phyloP scores from a whole-genome alignment of 2,888 invertebrate genomes.

The Heliconius sara region DNA sequence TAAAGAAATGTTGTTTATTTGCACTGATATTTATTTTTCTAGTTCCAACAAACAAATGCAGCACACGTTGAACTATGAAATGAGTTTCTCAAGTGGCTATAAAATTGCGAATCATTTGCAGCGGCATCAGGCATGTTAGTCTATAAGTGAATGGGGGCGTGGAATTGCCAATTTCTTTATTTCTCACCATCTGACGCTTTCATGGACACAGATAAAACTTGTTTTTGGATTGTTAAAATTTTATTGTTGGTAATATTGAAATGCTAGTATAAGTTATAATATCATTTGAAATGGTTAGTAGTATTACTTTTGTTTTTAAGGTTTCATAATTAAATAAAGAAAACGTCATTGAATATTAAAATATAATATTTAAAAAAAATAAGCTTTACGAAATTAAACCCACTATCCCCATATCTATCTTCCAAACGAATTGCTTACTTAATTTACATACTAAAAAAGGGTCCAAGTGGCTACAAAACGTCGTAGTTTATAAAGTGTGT shows the following conservation, averaged over 20 bases:
- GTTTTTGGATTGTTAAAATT: background rate
- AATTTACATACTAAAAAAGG: conserved; percentile 24
- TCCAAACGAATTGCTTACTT: conserved; percentile 2
- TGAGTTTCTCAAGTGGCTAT: conserved; percentile 23
- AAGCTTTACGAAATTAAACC: background rate
- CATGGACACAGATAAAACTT: background rate
- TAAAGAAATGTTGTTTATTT: background rate
- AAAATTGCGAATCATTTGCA: conserved; percentile 27
- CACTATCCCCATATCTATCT: background rate
- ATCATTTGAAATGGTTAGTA: too few relatives aligned
- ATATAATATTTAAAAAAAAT: background rate
- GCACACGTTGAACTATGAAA: conserved; percentile 13
- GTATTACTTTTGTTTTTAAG: too few relatives aligned
- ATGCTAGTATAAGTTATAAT: background rate
- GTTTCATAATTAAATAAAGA: too few relatives aligned
- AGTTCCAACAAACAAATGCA: conserved; percentile 4
- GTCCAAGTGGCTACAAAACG: conserved; percentile 30
- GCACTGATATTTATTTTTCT: background rate
- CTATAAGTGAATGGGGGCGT: conserved; percentile 21
- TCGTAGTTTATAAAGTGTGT: conserved; percentile 44
- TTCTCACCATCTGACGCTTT: conserved; percentile 21
- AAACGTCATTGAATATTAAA: background rate
- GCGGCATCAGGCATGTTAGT: conserved; percentile 22
- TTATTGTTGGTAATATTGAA: background rate
- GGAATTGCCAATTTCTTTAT: conserved; percentile 29